phyloP scores from a whole-genome alignment of 2,113 vertebrate genomes.

The Lophius piscatorius region DNA sequence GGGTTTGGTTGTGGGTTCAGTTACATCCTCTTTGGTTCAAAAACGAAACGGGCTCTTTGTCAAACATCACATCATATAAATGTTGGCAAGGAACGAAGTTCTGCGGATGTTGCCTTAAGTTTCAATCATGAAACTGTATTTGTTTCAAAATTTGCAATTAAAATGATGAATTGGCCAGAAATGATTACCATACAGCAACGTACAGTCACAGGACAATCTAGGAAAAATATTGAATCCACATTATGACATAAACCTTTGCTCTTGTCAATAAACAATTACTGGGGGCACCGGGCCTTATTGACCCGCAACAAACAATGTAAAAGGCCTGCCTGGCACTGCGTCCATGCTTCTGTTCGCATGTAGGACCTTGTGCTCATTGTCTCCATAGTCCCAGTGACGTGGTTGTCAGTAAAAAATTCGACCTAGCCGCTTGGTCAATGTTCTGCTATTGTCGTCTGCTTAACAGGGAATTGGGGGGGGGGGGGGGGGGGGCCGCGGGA shows the following conservation, averaged over 20 bases:
- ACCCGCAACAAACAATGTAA: constrained; percentile 41
- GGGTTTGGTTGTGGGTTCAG: constrained; percentile 45
- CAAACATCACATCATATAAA: constrained; percentile 23
- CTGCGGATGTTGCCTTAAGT: constrained; percentile 9
- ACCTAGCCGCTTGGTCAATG: constrained; percentile 31
- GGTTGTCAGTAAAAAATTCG: constrained; percentile 30
- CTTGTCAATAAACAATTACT: constrained; percentile 36
- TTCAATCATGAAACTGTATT: neutral
- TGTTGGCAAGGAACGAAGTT: neutral
- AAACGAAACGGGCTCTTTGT: constrained; percentile 42
- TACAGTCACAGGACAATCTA: too few relatives aligned
- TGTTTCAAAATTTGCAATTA: neutral
- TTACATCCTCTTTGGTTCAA: constrained; percentile 31
- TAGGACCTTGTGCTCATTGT: constrained; percentile 59
- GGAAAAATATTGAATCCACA: too few relatives aligned
- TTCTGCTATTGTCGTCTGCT: constrained; percentile 58
- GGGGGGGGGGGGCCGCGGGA: constrained; percentile 30
- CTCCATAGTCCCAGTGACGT: constrained; percentile 50
- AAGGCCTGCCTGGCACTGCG: neutral
- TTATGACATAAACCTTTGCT: constrained; percentile 11
- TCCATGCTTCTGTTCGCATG: neutral
- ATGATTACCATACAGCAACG: too few relatives aligned
- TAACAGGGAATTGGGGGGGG: constrained; percentile 4
- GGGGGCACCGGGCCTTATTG: constrained; percentile 6
- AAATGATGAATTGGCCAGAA: neutral